A percentile compares a stretch with the other conserved stretches of the same genome.
Evolutionary conservation across 2,888 invertebrate species (phyloP).

Genomic region (Carpatolechia fugitivella): DNA sequence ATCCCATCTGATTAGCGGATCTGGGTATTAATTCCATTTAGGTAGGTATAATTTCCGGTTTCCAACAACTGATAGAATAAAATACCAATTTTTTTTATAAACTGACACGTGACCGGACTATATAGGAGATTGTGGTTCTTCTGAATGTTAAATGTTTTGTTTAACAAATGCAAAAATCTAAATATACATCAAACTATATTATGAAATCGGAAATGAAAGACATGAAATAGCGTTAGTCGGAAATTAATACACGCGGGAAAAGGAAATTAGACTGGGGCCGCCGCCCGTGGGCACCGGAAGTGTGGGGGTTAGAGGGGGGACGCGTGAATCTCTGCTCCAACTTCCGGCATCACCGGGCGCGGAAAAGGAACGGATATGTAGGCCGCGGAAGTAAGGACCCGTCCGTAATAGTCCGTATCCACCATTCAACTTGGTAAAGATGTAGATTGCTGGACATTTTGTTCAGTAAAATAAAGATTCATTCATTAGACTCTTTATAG

Average conservation of each 20-base stretch:
- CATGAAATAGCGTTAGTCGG: conserved; percentile 63
- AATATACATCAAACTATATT: neutral
- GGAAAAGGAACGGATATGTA: conserved; percentile 47
- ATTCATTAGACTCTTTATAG: no score
- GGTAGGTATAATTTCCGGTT: no score
- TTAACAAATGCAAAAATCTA: no score
- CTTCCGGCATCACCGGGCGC: conserved; percentile 57
- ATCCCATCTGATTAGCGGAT: no score
- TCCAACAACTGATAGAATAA: no score
- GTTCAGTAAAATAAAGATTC: no score
- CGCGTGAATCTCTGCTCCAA: conserved; percentile 55
- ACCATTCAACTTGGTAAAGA: neutral
- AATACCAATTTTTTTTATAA: no score
- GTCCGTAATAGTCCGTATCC: conserved; percentile 8
- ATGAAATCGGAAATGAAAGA: conserved; percentile 60
- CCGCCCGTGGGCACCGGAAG: conserved; percentile 57
- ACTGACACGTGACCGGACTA: no score
- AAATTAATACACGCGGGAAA: conserved; percentile 73
- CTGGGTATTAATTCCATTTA: no score
- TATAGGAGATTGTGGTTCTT: neutral
- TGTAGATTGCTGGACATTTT: neutral
- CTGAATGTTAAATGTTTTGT: no score
- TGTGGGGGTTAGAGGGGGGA: conserved; percentile 44
- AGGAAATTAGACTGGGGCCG: conserved; percentile 73
- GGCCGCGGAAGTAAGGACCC: conserved; percentile 27